Conservation (phyloP, 2,113 vertebrate genomes). For the Oxyruncus cristatus region DNA sequence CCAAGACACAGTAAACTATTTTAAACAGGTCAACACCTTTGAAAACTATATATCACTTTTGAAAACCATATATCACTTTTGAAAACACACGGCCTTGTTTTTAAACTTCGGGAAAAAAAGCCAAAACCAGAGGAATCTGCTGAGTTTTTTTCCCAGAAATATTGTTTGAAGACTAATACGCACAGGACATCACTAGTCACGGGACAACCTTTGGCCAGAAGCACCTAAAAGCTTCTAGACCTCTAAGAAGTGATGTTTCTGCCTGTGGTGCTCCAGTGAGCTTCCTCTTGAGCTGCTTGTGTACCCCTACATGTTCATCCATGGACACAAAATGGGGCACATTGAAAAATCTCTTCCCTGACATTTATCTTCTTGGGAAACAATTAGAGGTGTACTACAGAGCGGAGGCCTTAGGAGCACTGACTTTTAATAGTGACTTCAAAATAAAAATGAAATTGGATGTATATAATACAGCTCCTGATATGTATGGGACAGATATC, state of each 20-base stretch:
- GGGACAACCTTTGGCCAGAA: background rate
- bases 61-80: background rate
- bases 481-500: background rate
- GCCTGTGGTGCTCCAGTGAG: background rate
- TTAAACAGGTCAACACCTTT: background rate
- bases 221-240: background rate
- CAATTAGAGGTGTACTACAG: accelerated
- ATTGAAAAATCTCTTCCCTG: background rate
- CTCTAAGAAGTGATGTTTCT: background rate
- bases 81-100: background rate
- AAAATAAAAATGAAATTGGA: background rate
- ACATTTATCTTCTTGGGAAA: background rate
- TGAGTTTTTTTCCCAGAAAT: background rate
- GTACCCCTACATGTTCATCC: background rate
- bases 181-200: background rate
- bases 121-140: background rate
- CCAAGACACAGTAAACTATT: background rate
- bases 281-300: background rate
- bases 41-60: background rate
- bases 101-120: accelerated
- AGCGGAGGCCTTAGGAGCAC: background rate
- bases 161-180: background rate
- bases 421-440: background rate
- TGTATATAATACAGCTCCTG: background rate
- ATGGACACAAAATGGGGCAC: no score